Evolutionary conservation across 1,140 invertebrate species (phyloP).

Genomic region (Temnothorax curvispinosus): DNA sequence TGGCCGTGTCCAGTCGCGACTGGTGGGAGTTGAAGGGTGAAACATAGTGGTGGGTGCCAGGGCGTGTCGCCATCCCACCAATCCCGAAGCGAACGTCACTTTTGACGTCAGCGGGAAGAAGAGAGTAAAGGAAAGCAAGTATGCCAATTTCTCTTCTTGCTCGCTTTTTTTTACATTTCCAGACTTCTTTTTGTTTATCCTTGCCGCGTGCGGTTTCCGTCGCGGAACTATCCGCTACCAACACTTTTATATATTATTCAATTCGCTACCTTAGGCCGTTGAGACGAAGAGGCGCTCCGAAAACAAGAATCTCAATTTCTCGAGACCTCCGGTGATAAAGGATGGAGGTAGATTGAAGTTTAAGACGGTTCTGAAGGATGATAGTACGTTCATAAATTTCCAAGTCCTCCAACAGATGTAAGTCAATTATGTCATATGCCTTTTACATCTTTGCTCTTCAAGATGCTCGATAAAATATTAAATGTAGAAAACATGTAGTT

Average conservation of each 20-base stretch:
- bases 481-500: conserved; percentile 13
- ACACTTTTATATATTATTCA: conserved; percentile 57
- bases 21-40: conserved; percentile 35
- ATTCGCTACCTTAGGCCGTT: conserved; percentile 10
- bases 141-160: conserved; percentile 45
- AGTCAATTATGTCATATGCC: not conserved
- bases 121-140: conserved; percentile 29
- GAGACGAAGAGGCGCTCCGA: not conserved
- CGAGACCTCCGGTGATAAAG: not conserved
- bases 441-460: not conserved
- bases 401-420: not conserved
- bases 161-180: conserved; percentile 18
- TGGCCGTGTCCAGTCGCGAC: conserved; percentile 46
- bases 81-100: conserved; percentile 49
- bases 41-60: conserved; percentile 58
- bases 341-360: not conserved
- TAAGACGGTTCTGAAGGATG: not conserved
- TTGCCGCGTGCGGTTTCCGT: conserved; percentile 55
- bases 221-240: conserved; percentile 15
- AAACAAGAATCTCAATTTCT: conserved; percentile 24
- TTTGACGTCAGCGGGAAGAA: conserved; percentile 63
- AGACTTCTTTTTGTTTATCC: conserved; percentile 50
- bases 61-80: conserved; percentile 75
- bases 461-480: not conserved
- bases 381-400: not conserved